phyloP scores from a whole-genome alignment of 1,140 invertebrate genomes.

The Hirudo medicinalis region DNA sequence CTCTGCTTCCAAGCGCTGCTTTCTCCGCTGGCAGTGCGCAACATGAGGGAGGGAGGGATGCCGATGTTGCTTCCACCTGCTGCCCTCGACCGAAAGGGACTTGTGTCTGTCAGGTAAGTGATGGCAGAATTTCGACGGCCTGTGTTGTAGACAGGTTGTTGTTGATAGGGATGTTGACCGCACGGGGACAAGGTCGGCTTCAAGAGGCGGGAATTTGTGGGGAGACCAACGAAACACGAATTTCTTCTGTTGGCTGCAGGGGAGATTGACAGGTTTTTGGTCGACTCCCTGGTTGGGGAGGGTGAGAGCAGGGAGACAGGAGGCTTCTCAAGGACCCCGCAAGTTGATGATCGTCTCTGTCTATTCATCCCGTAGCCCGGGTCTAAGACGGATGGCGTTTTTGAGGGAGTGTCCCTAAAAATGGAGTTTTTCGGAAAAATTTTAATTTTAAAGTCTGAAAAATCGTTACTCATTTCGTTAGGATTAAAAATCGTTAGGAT shows the following conservation, averaged over 20 bases:
- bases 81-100: background rate
- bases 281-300: background rate
- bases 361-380: background rate
- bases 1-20: background rate
- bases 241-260: background rate
- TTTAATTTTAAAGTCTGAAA: no score
- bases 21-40: no score
- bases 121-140: constrained; percentile 9
- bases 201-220: background rate
- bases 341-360: background rate
- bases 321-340: background rate
- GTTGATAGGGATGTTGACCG: background rate
- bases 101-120: constrained; percentile 15
- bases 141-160: constrained; percentile 2
- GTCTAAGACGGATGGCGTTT: background rate
- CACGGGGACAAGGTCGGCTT: background rate
- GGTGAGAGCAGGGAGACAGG: background rate
- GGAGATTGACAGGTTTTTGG: background rate
- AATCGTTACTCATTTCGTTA: no score
- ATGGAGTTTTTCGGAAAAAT: background rate
- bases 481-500: no score
- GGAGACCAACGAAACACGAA: background rate
- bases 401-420: background rate
- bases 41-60: no score
- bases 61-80: background rate